Percentiles rank a stretch among this genome's conserved stretches.
Evolutionary conservation across 2,797 vertebrate genomes (phyloP).

Genomic region (Centroberyx gerrardi): DNA sequence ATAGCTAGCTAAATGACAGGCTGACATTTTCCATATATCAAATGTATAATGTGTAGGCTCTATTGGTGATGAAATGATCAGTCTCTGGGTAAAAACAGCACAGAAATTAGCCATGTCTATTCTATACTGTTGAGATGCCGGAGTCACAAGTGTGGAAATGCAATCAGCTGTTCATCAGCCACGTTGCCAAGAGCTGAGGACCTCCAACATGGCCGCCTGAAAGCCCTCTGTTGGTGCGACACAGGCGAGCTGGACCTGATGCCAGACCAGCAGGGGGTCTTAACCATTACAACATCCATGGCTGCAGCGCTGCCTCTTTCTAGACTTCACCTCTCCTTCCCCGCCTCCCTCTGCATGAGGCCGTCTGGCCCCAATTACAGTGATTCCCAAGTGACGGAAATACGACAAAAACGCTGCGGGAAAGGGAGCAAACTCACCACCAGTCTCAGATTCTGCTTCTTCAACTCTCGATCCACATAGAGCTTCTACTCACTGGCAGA

Average conservation of each 20-base stretch:
- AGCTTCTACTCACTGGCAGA: slow-evolving; percentile 49
- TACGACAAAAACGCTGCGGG: neutral
- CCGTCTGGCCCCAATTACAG: slow-evolving; percentile 7
- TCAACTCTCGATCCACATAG: slow-evolving; percentile 63
- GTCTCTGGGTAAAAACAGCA: no score
- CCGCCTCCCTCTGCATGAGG: neutral
- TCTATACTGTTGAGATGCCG: no score
- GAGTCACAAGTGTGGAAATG: no score
- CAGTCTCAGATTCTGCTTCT: slow-evolving; percentile 51
- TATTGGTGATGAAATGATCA: no score
- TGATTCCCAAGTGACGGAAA: neutral
- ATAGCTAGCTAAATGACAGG: no score
- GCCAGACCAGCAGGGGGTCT: neutral
- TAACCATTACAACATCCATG: neutral
- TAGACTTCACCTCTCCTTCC: neutral
- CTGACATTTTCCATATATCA: no score
- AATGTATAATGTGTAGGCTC: no score
- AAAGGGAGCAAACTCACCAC: slow-evolving; percentile 62
- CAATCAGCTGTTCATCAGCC: no score
- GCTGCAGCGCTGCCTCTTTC: neutral
- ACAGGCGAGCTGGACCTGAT: neutral
- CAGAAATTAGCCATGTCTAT: no score
- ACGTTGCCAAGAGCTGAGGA: no score
- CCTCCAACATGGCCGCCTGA: neutral
- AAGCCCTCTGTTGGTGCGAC: neutral